Percentiles rank a stretch among this genome's conserved stretches.
Conservation (phyloP, 2,888 invertebrate species). For the Nephrocerus scutellatus region DNA sequence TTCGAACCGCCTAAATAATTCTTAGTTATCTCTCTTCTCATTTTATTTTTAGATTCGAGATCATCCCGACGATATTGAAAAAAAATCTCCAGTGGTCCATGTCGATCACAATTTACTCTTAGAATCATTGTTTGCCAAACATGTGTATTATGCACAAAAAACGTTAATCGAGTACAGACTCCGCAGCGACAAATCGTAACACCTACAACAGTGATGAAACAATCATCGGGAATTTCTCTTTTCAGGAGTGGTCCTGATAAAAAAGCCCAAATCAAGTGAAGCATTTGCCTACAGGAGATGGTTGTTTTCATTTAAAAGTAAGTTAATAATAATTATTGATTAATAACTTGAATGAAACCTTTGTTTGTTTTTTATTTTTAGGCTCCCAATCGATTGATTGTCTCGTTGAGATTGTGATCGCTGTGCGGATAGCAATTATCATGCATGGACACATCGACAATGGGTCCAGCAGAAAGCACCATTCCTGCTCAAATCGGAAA, state of each 20-base stretch:
- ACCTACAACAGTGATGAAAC: conserved; percentile 26
- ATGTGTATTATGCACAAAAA: conserved; percentile 68
- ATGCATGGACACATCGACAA: conserved; percentile 84
- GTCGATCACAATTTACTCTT: conserved; percentile 75
- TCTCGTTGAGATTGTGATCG: conserved; percentile 48
- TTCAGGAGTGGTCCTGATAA: conserved; percentile 67
- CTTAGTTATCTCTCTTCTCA: no score
- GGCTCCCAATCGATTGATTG: conserved; percentile 46
- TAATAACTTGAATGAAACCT: no score
- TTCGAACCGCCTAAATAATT: no score
- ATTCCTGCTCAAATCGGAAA: conserved; percentile 40
- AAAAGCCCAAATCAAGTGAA: conserved; percentile 85
- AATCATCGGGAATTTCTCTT: conserved; percentile 63
- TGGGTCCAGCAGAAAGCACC: conserved; percentile 56
- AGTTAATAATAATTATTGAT: no score
- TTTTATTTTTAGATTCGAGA: conserved; percentile 64
- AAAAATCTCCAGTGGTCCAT: conserved; percentile 81
- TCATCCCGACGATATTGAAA: conserved; percentile 74
- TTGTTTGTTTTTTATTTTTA: conserved; percentile 20
- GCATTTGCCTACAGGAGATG: conserved; percentile 79
- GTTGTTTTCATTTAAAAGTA: conserved; percentile 59
- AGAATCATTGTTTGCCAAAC: conserved; percentile 88
- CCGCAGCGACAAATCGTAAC: conserved; percentile 32
- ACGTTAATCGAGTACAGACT: conserved; percentile 43
- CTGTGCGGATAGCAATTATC: conserved; percentile 82